These are phyloP conservation scores for Lutraria rhynchaena DNA, from an alignment of 1,140 invertebrate species.

Conservation along the genomic window DNA sequence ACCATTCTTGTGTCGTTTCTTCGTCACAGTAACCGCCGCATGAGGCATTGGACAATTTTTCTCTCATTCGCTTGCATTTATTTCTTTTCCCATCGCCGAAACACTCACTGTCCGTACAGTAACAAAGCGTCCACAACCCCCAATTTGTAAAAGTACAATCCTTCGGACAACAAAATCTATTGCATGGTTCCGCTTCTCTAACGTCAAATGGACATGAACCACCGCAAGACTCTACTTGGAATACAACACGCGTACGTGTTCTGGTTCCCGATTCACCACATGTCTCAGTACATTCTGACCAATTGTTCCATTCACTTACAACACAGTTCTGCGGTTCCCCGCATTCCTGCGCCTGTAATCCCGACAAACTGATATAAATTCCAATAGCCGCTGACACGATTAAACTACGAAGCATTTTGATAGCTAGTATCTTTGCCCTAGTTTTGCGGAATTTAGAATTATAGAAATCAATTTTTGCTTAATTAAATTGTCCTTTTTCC, in stretches of 20 bases:
- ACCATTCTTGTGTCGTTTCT: slow-evolving; percentile 29
- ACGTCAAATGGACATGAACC: slow-evolving; percentile 39
- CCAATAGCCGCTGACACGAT: too few species aligned
- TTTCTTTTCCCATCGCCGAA: slow-evolving; percentile 32
- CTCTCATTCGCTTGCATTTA: slow-evolving; percentile 53
- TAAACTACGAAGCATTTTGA: too few species aligned
- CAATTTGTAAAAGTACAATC: slow-evolving; percentile 61
- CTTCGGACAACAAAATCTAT: slow-evolving; percentile 59
- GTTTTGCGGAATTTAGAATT: too few species aligned
- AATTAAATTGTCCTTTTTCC: too few species aligned
- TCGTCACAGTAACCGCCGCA: slow-evolving; percentile 68
- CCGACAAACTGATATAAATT: too few species aligned
- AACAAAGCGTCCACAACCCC: slow-evolving; percentile 54
- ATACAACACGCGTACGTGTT: slow-evolving; percentile 28
- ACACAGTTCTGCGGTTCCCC: slow-evolving; percentile 59
- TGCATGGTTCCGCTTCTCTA: slow-evolving; percentile 59
- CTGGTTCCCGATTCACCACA: slow-evolving; percentile 59
- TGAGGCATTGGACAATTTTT: slow-evolving; percentile 13
- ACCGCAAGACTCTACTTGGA: slow-evolving; percentile 49
- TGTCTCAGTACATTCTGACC: slow-evolving; percentile 54
- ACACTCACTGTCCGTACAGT: slow-evolving; percentile 36
- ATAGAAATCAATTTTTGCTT: too few species aligned
- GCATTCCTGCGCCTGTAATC: not conserved
- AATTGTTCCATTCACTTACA: slow-evolving; percentile 59
- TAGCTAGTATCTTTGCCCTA: too few species aligned